Evolutionary conservation across 2,888 invertebrate genomes (phyloP), one percentile per base, ranked within the genome.

Genomic region (Formica aserva): DNA sequence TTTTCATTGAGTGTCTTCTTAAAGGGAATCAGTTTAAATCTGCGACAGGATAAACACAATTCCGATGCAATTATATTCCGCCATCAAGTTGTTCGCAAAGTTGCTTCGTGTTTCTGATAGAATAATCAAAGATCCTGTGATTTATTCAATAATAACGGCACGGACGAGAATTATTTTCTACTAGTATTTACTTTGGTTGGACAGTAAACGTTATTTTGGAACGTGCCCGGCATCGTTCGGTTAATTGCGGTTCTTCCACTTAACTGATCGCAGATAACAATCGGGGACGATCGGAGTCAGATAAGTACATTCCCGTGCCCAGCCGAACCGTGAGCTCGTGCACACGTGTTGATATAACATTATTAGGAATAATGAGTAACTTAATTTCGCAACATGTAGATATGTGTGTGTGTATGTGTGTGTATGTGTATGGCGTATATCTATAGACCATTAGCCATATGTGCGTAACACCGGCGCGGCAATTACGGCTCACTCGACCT

Each of bases 291-390:
- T 62, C 74, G 60, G 18, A 32, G 29, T 22, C 41, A 57, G 57
- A 78, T 78, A 77, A 77, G 15, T 57, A 57, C 69, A 55, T 78
- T 69, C 22, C 35, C 74, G 18, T 78, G 69, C 22, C 62, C 74
- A 38, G 18, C 26, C 45, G 74, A 13, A 18, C 11, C 26, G 29
- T 69, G 35, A 13, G 52, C 9, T 74, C 11, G 38, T n/a, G 55
- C 18, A 35, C 26, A 6, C 55, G 57, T 66, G 66, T 77, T 60
- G 82, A 63, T 63, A 66, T 63, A 71, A 69, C 55, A 71, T 83
- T 78, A 83, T 83, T 78, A 83, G 71, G 83, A 78, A 83, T 83
- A 78, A 83, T 78, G 71, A 83, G 83, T 78, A 55, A 78, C 83
- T 83, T 80, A 83, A 83, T 83, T 69, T 69, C 32, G 55, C 78